These are phyloP conservation scores for Rhingia campestris DNA, from an alignment of 2,888 invertebrate genomes.

Conservation along the genomic window DNA sequence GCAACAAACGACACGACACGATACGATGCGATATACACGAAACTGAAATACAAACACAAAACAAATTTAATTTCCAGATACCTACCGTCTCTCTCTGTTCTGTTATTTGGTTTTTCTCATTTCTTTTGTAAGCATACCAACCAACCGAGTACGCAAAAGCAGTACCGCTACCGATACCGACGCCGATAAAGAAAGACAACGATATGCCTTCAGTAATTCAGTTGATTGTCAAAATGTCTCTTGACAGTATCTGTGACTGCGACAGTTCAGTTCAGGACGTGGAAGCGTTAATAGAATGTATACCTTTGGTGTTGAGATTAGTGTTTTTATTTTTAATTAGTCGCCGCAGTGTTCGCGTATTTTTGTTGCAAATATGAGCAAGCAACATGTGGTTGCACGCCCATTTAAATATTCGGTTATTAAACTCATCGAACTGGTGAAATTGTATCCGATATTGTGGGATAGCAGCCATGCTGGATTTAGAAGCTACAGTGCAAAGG, in stretches of 20 bases:
- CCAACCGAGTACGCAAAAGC: constrained; percentile 36
- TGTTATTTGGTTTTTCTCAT: too few species aligned
- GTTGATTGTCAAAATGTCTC: background rate
- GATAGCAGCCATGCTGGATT: constrained; percentile 32
- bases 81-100: too few species aligned
- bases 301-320: background rate
- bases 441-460: constrained; percentile 38
- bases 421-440: constrained; percentile 41
- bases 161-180: constrained; percentile 36
- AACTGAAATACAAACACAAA: too few species aligned
- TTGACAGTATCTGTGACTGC: background rate
- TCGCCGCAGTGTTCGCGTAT: background rate
- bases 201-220: background rate
- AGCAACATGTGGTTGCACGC: background rate
- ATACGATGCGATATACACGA: too few species aligned
- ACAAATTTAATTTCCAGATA: too few species aligned
- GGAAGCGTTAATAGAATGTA: background rate
- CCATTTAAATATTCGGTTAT: constrained; percentile 31
- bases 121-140: too few species aligned
- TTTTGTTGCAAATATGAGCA: constrained; percentile 2
- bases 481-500: constrained; percentile 19
- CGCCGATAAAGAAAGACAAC: constrained; percentile 43
- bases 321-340: background rate
- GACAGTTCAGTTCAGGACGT: background rate
- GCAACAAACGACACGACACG: too few species aligned